Evolutionary conservation across 2,113 vertebrate species (phyloP), one percentile per base, ranked within the genome.

Genomic region (Sardina pilchardus): DNA sequence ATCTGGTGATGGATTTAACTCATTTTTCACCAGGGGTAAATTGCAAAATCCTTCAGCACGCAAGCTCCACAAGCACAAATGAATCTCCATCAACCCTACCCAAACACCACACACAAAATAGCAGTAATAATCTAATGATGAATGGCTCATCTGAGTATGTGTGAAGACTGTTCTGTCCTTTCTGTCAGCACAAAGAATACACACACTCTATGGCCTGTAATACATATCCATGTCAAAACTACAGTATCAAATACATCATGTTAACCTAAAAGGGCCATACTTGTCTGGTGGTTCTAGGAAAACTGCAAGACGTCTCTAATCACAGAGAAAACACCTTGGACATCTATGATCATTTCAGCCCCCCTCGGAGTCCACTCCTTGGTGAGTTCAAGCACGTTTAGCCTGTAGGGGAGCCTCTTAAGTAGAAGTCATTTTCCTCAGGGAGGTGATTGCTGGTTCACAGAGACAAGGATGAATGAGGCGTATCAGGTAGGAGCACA

Each of bases 401-500:
- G 3, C 71, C 26, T 36, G 36, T 34, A 78, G 34, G 71, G 71
- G 71, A 78, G 14, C 71, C 30, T 67, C n/a, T 30, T 67, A 30
- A 34, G 14, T 16, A 36, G 30, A 78, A 16, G 12, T 67, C 71
- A 78, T 34, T 16, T 78, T 14, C 26, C 71, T 14, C 71, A 78
- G 36, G 71, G 5, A 39, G 71, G 30, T 39, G 71, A 78, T 78
- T 78, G 71, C 71, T 78, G 34, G 71, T 34, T 14, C 30, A 34
- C 12, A 34, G 30, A 78, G 71, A 78, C 71, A 78, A 16, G 71
- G 71, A 78, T 14, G 71, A 78, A 78, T 78, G 71, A 36, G 71
- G 14, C 16, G 5, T 78, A 78, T 14, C 71, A 78, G 71, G 26
- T 12, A 78, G 4, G 71, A 78, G 71, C 17, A 4, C 71, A 78